phyloP scores from a whole-genome alignment of 2,113 vertebrate genomes.

The Anhinga anhinga region DNA sequence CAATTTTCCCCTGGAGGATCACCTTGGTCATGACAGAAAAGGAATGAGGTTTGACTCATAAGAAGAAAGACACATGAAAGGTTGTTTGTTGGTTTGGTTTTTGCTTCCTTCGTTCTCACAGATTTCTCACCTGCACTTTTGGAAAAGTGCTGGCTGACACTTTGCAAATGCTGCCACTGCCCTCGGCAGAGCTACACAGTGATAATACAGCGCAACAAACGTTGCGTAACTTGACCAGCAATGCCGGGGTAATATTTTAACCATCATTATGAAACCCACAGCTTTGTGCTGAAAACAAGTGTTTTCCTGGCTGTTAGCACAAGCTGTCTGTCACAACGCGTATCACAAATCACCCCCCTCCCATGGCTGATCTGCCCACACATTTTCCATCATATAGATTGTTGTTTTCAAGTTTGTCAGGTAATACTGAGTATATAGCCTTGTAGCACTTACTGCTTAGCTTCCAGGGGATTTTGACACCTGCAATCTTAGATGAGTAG shows the following conservation, averaged over 20 bases:
- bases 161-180: neutral
- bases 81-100: no score
- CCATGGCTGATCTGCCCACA: neutral
- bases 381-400: neutral
- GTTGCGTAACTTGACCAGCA: neutral
- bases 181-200: neutral
- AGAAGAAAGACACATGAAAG: neutral
- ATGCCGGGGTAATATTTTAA: neutral
- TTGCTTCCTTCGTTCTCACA: neutral
- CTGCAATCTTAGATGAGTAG: neutral
- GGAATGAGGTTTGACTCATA: neutral
- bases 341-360: neutral
- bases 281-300: neutral
- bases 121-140: neutral
- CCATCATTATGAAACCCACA: neutral
- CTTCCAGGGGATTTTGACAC: neutral
- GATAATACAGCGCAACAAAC: neutral
- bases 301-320: neutral
- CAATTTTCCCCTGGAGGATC: neutral
- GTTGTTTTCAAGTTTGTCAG: neutral
- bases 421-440: neutral
- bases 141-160: neutral
- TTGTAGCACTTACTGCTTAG: neutral
- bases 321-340: neutral
- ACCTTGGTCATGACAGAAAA: neutral